These are phyloP conservation scores for Leucozona laternaria DNA, from an alignment of 2,888 invertebrate species.

Conservation along the genomic window DNA sequence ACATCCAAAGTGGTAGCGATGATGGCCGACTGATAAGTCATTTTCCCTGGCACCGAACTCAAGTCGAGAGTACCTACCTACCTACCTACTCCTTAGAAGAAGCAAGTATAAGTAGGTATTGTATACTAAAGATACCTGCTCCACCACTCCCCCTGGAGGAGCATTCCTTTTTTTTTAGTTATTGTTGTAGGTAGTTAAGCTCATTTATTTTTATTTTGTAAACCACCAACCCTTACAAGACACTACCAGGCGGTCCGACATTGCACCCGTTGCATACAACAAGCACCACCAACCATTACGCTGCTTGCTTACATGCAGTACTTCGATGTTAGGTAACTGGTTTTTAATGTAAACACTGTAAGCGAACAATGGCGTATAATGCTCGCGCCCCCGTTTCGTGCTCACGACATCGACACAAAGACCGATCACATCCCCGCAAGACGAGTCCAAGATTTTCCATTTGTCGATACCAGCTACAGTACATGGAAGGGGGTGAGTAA, in stretches of 20 bases:
- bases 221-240: conserved; percentile 71
- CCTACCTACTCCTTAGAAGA: neutral
- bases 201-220: conserved; percentile 48
- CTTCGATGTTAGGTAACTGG: conserved; percentile 74
- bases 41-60: conserved; percentile 50
- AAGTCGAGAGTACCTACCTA: neutral
- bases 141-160: conserved; percentile 35
- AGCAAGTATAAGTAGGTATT: neutral
- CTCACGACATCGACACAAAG: neutral
- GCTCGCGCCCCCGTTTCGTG: conserved; percentile 39
- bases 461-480: conserved; percentile 46
- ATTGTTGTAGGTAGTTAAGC: conserved; percentile 22
- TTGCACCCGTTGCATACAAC: conserved; percentile 71
- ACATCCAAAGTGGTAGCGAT: conserved; percentile 57
- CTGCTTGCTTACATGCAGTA: conserved; percentile 73
- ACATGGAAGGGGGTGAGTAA: conserved; percentile 42
- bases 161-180: neutral
- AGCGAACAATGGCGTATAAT: conserved; percentile 70
- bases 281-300: conserved; percentile 72
- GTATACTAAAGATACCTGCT: neutral
- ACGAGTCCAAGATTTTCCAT: conserved; percentile 67
- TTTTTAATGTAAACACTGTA: conserved; percentile 73
- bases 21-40: conserved; percentile 74
- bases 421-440: conserved; percentile 35
- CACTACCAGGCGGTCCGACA: conserved; percentile 72